Conservation (phyloP, 2,113 vertebrate species). For the Neotragus pygmaeus region DNA sequence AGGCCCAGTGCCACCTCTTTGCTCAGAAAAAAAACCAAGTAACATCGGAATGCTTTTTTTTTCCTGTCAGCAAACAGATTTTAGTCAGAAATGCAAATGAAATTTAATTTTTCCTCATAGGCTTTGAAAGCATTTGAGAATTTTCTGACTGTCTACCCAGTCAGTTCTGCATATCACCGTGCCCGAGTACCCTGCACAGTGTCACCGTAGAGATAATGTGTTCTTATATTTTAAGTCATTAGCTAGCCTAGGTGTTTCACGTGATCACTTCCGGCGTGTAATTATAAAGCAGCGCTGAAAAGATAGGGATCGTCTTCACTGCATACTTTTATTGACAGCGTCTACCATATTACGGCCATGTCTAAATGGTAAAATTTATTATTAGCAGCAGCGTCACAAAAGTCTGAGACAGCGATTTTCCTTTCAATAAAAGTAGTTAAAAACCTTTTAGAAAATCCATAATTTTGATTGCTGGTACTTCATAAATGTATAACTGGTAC, state of each 20-base stretch:
- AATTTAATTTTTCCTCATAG: background rate
- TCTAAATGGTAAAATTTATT: conserved; percentile 89
- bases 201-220: background rate
- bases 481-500: conserved; percentile 92
- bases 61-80: background rate
- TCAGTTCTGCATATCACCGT: background rate
- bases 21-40: background rate
- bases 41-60: background rate
- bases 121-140: background rate
- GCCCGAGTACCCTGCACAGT: background rate
- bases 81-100: background rate
- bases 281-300: conserved; percentile 82
- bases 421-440: conserved; percentile 92
- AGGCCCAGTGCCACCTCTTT: background rate
- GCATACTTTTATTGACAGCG: conserved; percentile 87
- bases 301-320: conserved; percentile 82
- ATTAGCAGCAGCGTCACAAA: conserved; percentile 88
- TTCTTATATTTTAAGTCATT: conserved; percentile 65
- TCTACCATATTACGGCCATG: conserved; percentile 81
- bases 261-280: conserved; percentile 80
- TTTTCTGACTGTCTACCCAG: background rate
- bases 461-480: conserved; percentile 92
- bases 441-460: conserved; percentile 93
- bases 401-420: conserved; percentile 90
- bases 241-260: conserved; percentile 71